phyloP scores from a whole-genome alignment of 2,888 invertebrate species.

The Morpho achilles region DNA sequence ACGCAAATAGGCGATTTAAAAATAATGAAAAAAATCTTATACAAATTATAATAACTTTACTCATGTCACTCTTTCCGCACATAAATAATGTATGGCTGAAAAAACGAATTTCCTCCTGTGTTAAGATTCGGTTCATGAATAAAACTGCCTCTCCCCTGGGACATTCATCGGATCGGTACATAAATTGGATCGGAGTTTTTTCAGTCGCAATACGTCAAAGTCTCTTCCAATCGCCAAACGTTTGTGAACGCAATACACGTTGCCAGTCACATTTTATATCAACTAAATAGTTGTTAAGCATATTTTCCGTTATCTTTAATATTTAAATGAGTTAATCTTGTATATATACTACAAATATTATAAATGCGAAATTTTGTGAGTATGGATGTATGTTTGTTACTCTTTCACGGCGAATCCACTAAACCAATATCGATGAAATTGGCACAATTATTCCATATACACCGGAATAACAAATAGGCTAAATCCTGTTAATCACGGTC shows the following conservation, averaged over 20 bases:
- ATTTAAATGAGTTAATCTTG: no score
- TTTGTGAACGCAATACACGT: conserved; percentile 25
- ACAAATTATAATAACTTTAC: not conserved
- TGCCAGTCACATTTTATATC: conserved; percentile 12
- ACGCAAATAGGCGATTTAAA: no score
- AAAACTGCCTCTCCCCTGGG: conserved; percentile 58
- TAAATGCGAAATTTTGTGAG: no score
- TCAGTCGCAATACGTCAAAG: conserved; percentile 28
- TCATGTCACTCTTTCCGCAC: conserved; percentile 3
- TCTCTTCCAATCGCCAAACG: conserved; percentile 21
- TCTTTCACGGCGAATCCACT: no score
- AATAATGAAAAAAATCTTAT: not conserved
- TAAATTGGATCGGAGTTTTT: conserved; percentile 52
- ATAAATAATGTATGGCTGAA: conserved; percentile 22
- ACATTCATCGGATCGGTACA: conserved; percentile 51
- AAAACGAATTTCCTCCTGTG: conserved; percentile 24
- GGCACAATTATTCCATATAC: no score
- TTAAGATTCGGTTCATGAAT: conserved; percentile 50
- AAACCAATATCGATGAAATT: no score
- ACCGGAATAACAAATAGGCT: no score
- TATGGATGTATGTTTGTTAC: no score
- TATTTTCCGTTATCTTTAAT: no score
- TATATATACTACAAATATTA: no score
- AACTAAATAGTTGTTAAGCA: no score
- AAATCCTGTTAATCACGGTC: no score